Evolutionary conservation across 2,888 invertebrate genomes (phyloP), one percentile per base, ranked within the genome.

Genomic region (Tipula vernalis): DNA sequence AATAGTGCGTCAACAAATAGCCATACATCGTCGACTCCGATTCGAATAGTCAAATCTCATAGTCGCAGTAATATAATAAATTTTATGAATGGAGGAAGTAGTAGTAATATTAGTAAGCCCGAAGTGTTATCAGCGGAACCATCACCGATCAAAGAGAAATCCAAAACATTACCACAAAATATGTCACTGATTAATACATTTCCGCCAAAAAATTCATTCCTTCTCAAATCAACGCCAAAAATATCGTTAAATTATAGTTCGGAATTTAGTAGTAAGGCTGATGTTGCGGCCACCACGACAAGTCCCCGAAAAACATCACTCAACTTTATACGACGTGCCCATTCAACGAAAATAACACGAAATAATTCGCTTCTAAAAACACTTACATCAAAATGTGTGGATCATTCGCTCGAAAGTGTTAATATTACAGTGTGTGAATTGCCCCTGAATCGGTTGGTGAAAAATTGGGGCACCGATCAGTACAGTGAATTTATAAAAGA

Each of bases 281-380:
- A 71, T 28, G 10, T 6, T 28, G 28, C 10, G 28, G 12, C 44
- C 12, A 51, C 18, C 0, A 57, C 92, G 89, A 92, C 92, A 5
- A 92, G 91, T 88, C 88, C 88, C 36, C 94, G 93, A 89, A 94
- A 94, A 89, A 39, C 51, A 51, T 93, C 94, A 5, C 90, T 94
- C 42, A 94, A 93, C 89, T 94, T 95, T 88, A 95, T 95, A 89
- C 92, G 95, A 12, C 92, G 95, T 87, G 95, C 95, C 5, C 94
- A 95, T 89, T 95, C 95, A 88, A 95, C 95, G 1, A 95, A 95
- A 90, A 90, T 95, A 86, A 94, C 95, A 0, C 92, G 95, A 87
- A 95, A 94, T 89, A 94, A 94, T 89, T 94, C 94, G 1, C 90
- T 94, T 87, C 89, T 94, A 12, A 92, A 94, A 88, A 94, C 93